Base-by-base conservation (phyloP, 2,888 invertebrate species). In the Brenthis ino region DNA sequence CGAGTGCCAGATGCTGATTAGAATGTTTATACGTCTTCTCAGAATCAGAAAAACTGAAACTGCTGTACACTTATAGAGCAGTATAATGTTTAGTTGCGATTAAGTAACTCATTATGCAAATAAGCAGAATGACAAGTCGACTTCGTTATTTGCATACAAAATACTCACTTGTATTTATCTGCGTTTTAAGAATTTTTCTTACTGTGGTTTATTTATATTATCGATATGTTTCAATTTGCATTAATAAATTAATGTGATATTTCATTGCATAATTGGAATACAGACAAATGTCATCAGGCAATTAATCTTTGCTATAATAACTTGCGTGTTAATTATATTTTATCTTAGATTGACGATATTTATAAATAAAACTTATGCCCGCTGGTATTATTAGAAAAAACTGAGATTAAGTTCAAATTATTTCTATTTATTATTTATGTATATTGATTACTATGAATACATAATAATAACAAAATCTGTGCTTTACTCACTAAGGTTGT, bases 101-200 rank as follows among this genome's bases (percentile, higher is more conserved):
- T 80, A 76, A 75, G 65, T 70, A 68, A 69, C 72, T 84, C 77
- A 80, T 84, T 86, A 87, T 84, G 85, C 78, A 84, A 85, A 87
- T 84, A 72, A 77, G 67, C 57, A 70, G 71, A 75, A 77, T 79
- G 77, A 80, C 79, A 77, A 80, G 81, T 77, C 77, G 37, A 11
- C 37, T 43, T 43, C 37, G 11, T 11, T 43, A 43, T 43, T 43
- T 43, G 37, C 37, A 43, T 43, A 43, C 37, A 43, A 11, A 43
- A 11, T 43, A 43, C 37, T 43, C 37, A 43, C 37, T 43, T 8
- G 37, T 43, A 43, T 43, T 43, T 43, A 43, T 11, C 37, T 43
- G 37, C 8, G 37, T 11, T 11, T 43, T 43, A 43, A 8, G 11
- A 11, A 11, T 43, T 43, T 1, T 43, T 43, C 37, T 11, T 11